Conservation (phyloP, 2,888 invertebrate species). For the Disparrhopalites patrizii region DNA sequence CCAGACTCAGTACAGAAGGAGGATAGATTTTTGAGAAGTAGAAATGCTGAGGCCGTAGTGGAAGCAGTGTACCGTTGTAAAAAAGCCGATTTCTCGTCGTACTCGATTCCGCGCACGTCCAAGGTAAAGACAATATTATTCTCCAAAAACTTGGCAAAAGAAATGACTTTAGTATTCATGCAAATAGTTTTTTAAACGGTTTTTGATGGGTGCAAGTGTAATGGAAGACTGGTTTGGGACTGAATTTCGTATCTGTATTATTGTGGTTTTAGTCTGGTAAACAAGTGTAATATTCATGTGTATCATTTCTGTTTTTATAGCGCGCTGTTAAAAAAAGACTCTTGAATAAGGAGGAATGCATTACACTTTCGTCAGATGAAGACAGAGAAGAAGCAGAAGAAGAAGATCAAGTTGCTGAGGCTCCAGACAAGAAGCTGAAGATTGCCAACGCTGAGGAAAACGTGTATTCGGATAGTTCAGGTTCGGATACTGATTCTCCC, state of each 20-base stretch:
- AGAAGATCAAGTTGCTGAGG: slow-evolving; percentile 17
- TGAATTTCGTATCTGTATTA: no score
- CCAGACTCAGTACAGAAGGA: slow-evolving; percentile 8
- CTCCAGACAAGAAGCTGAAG: slow-evolving; percentile 1
- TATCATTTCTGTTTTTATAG: not conserved
- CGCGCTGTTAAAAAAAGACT: not conserved
- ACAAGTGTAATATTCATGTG: not conserved
- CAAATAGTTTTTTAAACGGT: no score
- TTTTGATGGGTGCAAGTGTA: no score
- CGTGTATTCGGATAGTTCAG: not conserved
- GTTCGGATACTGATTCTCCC: slow-evolving; percentile 8
- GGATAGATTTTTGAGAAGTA: not conserved
- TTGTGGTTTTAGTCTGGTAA: no score
- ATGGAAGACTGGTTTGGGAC: no score
- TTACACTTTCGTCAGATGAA: slow-evolving; percentile 35
- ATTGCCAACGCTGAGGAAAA: not conserved
- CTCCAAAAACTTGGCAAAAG: not conserved
- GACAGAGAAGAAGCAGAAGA: slow-evolving; percentile 28
- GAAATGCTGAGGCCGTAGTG: not conserved
- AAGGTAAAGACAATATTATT: not conserved
- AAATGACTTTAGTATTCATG: not conserved
- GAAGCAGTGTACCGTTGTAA: not conserved
- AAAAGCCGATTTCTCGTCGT: not conserved
- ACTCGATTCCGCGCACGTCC: not conserved
- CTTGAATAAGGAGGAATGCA: not conserved